These are phyloP conservation scores for Eumerus sabulonum DNA, from an alignment of 2,888 invertebrate species.

Conservation along the genomic window DNA sequence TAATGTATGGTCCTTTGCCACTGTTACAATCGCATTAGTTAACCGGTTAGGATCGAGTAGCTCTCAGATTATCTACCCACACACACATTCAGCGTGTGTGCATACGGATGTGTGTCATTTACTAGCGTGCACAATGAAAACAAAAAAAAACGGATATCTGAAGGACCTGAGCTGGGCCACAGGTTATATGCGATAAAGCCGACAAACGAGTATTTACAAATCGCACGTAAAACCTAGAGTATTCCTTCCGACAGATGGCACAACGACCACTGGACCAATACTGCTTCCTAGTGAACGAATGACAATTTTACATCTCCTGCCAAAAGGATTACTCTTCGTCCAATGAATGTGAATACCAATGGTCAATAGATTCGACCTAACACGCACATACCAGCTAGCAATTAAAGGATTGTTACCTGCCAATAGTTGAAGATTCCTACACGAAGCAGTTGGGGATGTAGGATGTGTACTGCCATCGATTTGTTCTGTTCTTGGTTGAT, in stretches of 20 bases:
- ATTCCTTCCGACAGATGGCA: slow-evolving; percentile 18
- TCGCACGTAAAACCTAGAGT: slow-evolving; percentile 24
- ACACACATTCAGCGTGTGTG: slow-evolving; percentile 56
- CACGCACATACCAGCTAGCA: slow-evolving; percentile 38
- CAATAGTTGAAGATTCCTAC: slow-evolving; percentile 24
- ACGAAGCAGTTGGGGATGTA: slow-evolving; percentile 15
- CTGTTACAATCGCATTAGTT: slow-evolving; percentile 54
- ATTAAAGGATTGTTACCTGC: slow-evolving; percentile 57
- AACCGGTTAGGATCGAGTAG: slow-evolving; percentile 34
- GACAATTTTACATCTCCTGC: slow-evolving; percentile 37
- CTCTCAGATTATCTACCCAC: slow-evolving; percentile 44
- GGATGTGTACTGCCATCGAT: slow-evolving; percentile 11
- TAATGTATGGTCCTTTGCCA: slow-evolving; percentile 18
- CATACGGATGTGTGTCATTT: too few species aligned
- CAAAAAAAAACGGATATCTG: too few species aligned
- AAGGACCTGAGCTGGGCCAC: slow-evolving; percentile 32
- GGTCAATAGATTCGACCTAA: slow-evolving; percentile 18
- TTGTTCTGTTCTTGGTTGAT: slow-evolving; percentile 4
- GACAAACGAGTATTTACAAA: slow-evolving; percentile 30
- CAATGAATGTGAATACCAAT: slow-evolving; percentile 5
- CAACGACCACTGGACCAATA: too few species aligned
- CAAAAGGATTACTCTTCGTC: slow-evolving; percentile 39
- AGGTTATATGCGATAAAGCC: slow-evolving; percentile 51
- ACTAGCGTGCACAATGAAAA: too few species aligned
- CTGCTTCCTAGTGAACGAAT: slow-evolving; percentile 3